Conservation (phyloP, 2,888 invertebrate species). For the Melanostoma mellinum region DNA sequence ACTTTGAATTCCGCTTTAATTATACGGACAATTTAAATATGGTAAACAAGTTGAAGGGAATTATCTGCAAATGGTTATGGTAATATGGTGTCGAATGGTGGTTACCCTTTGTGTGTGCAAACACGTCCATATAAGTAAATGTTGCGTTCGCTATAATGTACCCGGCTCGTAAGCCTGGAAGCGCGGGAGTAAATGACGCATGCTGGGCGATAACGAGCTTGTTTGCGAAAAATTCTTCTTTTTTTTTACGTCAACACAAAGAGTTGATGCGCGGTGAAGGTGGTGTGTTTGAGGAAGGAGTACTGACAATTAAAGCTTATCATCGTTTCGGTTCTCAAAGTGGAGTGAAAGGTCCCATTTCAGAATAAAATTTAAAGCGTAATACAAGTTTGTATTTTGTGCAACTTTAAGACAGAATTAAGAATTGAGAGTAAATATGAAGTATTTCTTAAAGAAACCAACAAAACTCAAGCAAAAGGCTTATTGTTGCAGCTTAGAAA, state of each 20-base stretch:
- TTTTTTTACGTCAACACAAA: background rate
- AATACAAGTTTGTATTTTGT: too few species aligned
- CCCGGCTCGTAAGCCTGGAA: background rate
- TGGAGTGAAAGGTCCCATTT: too few species aligned
- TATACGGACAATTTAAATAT: constrained; percentile 66
- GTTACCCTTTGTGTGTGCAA: constrained; percentile 32
- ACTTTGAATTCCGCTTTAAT: constrained; percentile 70
- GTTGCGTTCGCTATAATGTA: constrained; percentile 12
- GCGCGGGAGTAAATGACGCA: constrained; percentile 51
- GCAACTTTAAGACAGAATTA: too few species aligned
- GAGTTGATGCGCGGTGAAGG: background rate
- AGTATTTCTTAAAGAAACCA: too few species aligned
- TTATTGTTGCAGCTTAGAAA: too few species aligned
- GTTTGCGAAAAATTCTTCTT: constrained; percentile 6
- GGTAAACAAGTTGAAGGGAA: constrained; percentile 63
- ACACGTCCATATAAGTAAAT: constrained; percentile 25
- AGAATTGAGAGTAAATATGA: too few species aligned
- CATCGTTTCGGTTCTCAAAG: too few species aligned
- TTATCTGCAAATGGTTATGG: constrained; percentile 64
- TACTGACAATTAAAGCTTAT: too few species aligned
- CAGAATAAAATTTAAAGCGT: too few species aligned
- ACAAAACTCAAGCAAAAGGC: too few species aligned
- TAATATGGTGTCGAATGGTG: constrained; percentile 44
- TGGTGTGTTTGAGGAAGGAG: background rate
- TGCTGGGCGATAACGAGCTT: constrained; percentile 51